A percentile compares a stretch with the other conserved stretches of the same genome.
phyloP scores from a whole-genome alignment of 2,888 invertebrate genomes.

The Thymelicus acteon region DNA sequence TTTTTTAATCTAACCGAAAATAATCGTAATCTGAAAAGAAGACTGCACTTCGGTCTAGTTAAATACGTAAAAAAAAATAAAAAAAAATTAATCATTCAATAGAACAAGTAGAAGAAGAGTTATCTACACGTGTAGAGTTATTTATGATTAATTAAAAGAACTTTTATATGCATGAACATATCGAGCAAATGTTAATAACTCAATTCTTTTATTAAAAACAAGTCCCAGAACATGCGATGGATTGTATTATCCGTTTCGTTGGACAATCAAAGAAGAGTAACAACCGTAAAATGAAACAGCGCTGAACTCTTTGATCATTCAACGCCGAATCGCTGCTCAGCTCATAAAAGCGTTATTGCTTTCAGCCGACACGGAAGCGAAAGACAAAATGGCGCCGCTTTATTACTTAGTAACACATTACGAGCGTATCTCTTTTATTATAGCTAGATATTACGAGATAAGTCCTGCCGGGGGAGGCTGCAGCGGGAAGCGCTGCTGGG shows the following conservation, averaged over 20 bases:
- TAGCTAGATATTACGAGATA: slow-evolving; percentile 80
- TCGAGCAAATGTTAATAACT: background rate
- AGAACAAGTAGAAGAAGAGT: no score
- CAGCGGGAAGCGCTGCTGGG: slow-evolving; percentile 72
- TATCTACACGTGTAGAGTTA: background rate
- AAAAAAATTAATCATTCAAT: no score
- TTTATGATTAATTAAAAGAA: background rate
- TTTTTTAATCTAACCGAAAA: no score
- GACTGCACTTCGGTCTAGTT: no score
- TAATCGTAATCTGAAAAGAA: no score
- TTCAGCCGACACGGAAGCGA: slow-evolving; percentile 67
- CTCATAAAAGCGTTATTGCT: slow-evolving; percentile 79
- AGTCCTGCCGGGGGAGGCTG: slow-evolving; percentile 67
- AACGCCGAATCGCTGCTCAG: slow-evolving; percentile 69
- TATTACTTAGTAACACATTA: slow-evolving; percentile 84
- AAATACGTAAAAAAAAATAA: no score
- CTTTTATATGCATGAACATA: background rate
- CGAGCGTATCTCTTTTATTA: slow-evolving; percentile 80
- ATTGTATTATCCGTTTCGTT: slow-evolving; percentile 73
- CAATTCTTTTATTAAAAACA: slow-evolving; percentile 28
- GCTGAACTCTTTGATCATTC: slow-evolving; percentile 77
- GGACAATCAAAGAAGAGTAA: slow-evolving; percentile 71
- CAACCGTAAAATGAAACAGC: slow-evolving; percentile 76
- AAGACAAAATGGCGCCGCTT: slow-evolving; percentile 82
- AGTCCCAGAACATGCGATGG: slow-evolving; percentile 56